phyloP scores from a whole-genome alignment of 2,888 invertebrate genomes.

The Drosophila neonasuta region DNA sequence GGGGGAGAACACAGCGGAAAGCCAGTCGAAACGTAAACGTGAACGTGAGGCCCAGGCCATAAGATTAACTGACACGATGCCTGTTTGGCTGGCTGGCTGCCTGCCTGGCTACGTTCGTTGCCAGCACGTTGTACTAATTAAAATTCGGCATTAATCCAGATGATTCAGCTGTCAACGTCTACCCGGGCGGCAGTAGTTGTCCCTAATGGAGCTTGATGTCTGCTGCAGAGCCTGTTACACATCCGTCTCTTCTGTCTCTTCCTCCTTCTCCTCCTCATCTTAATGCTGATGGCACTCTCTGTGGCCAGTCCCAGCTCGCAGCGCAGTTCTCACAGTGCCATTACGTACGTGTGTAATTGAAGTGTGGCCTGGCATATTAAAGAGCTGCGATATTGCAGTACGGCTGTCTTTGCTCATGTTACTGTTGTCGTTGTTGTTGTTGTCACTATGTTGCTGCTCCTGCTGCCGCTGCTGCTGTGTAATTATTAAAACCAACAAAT shows the following conservation, averaged over 20 bases:
- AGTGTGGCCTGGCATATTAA: slow-evolving; percentile 72
- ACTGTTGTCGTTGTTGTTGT: slow-evolving; percentile 7
- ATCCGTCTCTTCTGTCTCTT: neutral
- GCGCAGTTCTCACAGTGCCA: slow-evolving; percentile 36
- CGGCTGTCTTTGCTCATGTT: slow-evolving; percentile 20
- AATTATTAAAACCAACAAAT: slow-evolving; percentile 80
- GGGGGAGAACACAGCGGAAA: neutral
- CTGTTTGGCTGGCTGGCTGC: slow-evolving; percentile 1
- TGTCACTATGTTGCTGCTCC: neutral
- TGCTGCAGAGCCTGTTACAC: slow-evolving; percentile 11
- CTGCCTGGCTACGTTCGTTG: slow-evolving; percentile 1
- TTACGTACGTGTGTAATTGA: slow-evolving; percentile 70
- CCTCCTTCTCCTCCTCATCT: neutral
- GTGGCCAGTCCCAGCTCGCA: slow-evolving; percentile 34
- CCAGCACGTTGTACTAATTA: slow-evolving; percentile 73
- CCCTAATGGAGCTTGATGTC: slow-evolving; percentile 35
- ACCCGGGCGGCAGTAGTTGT: slow-evolving; percentile 25
- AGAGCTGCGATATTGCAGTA: slow-evolving; percentile 52
- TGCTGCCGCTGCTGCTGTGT: slow-evolving; percentile 55
- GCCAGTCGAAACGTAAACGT: slow-evolving; percentile 16
- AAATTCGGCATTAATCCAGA: slow-evolving; percentile 79
- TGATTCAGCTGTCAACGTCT: slow-evolving; percentile 75
- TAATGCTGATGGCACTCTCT: slow-evolving; percentile 11
- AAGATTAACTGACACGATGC: slow-evolving; percentile 41
- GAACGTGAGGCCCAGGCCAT: slow-evolving; percentile 38